Conservation (phyloP, 1,140 invertebrate genomes). For the Contarinia nasturtii region DNA sequence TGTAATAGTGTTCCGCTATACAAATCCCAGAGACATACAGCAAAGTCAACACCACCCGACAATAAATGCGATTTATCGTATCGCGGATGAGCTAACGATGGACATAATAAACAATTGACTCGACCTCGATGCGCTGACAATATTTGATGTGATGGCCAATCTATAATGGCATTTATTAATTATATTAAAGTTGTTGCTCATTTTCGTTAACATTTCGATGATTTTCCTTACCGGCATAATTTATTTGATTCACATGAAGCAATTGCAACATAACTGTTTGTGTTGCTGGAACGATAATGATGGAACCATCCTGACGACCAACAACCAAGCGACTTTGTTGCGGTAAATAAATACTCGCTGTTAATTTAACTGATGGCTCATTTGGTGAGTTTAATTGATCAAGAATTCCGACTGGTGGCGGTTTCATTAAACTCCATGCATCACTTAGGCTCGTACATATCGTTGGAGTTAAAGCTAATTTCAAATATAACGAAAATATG, state of each 20-base stretch:
- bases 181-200: not conserved
- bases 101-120: slow-evolving; percentile 91
- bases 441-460: slow-evolving; percentile 58
- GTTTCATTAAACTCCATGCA: slow-evolving; percentile 73
- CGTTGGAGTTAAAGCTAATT: slow-evolving; percentile 44
- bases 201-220: not conserved
- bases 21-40: slow-evolving; percentile 93
- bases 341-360: slow-evolving; percentile 82
- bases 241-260: slow-evolving; percentile 75
- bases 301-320: slow-evolving; percentile 87
- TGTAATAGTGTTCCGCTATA: slow-evolving; percentile 77
- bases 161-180: slow-evolving; percentile 25
- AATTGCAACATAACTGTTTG: slow-evolving; percentile 89
- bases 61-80: slow-evolving; percentile 85
- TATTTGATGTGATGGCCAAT: slow-evolving; percentile 78
- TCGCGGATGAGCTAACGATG: slow-evolving; percentile 75
- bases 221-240: slow-evolving; percentile 47
- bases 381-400: slow-evolving; percentile 65
- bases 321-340: slow-evolving; percentile 84
- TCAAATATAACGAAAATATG: too few relatives aligned
- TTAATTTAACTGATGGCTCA: slow-evolving; percentile 51
- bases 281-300: slow-evolving; percentile 91
- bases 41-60: slow-evolving; percentile 94
- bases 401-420: slow-evolving; percentile 72
- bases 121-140: slow-evolving; percentile 78